phyloP scores from a whole-genome alignment of 2,797 vertebrate species.

The Brotula barbata region DNA sequence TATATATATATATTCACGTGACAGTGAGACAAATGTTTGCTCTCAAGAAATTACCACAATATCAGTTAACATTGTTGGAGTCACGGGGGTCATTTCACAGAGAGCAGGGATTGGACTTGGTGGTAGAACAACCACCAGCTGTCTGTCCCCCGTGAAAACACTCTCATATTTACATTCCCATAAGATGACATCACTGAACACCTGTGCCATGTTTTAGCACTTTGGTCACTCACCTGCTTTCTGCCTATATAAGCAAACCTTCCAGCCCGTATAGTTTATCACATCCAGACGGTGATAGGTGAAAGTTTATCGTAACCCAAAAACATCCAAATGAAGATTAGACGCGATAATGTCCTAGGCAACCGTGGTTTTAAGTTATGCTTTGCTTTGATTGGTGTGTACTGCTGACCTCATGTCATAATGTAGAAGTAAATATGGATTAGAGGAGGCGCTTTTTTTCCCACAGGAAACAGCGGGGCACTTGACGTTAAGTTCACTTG shows the following conservation, averaged over 20 bases:
- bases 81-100: slow-evolving; percentile 47
- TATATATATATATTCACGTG: slow-evolving; percentile 42
- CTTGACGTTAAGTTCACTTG: slow-evolving; percentile 11
- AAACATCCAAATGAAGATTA: slow-evolving; percentile 39
- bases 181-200: slow-evolving; percentile 71
- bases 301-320: slow-evolving; percentile 48
- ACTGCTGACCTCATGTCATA: slow-evolving; percentile 22
- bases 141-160: slow-evolving; percentile 64
- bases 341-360: slow-evolving; percentile 23
- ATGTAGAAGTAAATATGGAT: slow-evolving; percentile 20
- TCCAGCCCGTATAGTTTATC: slow-evolving; percentile 50
- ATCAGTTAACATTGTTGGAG: slow-evolving; percentile 52
- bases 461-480: slow-evolving; percentile 9
- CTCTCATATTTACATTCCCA: slow-evolving; percentile 70
- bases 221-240: slow-evolving; percentile 68
- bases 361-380: slow-evolving; percentile 10
- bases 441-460: slow-evolving; percentile 1
- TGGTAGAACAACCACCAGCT: slow-evolving; percentile 61
- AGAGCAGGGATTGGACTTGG: slow-evolving; percentile 27
- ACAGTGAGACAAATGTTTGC: slow-evolving; percentile 50
- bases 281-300: slow-evolving; percentile 15
- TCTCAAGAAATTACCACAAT: slow-evolving; percentile 41
- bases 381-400: slow-evolving; percentile 28
- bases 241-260: slow-evolving; percentile 59
- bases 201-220: slow-evolving; percentile 68